Base-by-base conservation (phyloP, 2,797 vertebrate species). In the Crotalus adamanteus region DNA sequence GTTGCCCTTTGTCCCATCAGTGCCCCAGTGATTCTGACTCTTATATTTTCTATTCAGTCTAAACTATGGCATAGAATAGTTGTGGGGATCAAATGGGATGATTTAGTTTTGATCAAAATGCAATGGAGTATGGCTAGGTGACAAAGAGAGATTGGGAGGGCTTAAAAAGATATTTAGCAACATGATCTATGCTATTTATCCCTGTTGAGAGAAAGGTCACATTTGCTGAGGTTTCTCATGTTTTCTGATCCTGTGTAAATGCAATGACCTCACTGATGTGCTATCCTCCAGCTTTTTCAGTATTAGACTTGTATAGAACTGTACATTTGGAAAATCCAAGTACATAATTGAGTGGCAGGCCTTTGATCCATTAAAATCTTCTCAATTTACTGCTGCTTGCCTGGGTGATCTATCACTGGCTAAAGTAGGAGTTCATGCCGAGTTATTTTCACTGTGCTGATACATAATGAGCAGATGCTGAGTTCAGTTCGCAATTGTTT, bases 401-500 rank as follows among this genome's bases (percentile, higher is more conserved):
- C 25, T 3, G 63, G 78, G 89, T 53, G 92, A 92, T 94, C 37
- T 11, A 6, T 55, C 8, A 88, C 1, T 94, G 69, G 93, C 87
- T 93, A 60, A 20, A 95, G 42, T 87, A 94, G 90, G 95, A 91
- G 94, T 31, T 94, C 93, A 94, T 93, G 92, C 87, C 73, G 95
- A 88, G 13, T 88, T 91, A 94, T 42, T 93, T 86, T 47, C 16
- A 95, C 56, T 92, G 63, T 92, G 59, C 88, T 92, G 87, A 89
- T 96, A 86, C 57, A 87, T 91, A 94, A 90, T 86, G 31, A 94
- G 69, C 73, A 93, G 28, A 8, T 94, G 93, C 92, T 91, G 12
- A 90, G 55, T 91, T 91, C 85, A 92, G 25, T 92, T 96, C 95
- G 94, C 96, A 92, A 94, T 89, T 90, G 56, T 88, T 93, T 95